phyloP scores from a whole-genome alignment of 2,888 invertebrate species.

The Eugnorisma glareosa region DNA sequence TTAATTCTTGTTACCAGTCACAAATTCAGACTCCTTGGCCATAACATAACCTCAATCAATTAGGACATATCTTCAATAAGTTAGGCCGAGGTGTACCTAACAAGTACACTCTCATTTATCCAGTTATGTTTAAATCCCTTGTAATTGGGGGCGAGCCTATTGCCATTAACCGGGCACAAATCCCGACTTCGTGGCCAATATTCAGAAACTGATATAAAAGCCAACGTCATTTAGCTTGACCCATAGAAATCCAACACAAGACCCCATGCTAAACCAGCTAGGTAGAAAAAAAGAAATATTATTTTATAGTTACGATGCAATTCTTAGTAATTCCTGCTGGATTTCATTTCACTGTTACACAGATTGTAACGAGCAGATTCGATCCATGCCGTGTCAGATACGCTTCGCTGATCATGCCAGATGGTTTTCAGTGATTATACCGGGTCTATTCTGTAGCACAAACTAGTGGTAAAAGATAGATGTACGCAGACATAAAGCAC shows the following conservation, averaged over 20 bases:
- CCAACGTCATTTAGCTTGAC: background rate
- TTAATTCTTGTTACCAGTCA: too few relatives aligned
- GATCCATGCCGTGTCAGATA: background rate
- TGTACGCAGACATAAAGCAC: too few relatives aligned
- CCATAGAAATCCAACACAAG: background rate
- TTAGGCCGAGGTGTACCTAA: too few relatives aligned
- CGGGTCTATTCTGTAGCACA: background rate
- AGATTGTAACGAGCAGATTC: conserved; percentile 2
- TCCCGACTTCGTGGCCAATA: background rate
- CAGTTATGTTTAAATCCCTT: background rate
- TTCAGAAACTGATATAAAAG: background rate
- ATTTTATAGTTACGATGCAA: background rate
- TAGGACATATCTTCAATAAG: too few relatives aligned
- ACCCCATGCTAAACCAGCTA: background rate
- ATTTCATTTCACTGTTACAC: conserved; percentile 1
- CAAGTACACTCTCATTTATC: too few relatives aligned
- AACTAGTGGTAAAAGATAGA: background rate
- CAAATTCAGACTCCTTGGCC: too few relatives aligned
- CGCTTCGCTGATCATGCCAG: background rate
- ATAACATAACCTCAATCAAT: too few relatives aligned
- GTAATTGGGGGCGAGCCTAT: background rate
- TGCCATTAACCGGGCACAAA: background rate
- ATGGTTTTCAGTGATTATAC: background rate
- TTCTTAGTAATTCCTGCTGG: conserved; percentile 5
- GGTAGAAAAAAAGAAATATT: background rate